These are phyloP conservation scores for Drosophila littoralis DNA, from an alignment of 1,140 invertebrate genomes.

Conservation along the genomic window DNA sequence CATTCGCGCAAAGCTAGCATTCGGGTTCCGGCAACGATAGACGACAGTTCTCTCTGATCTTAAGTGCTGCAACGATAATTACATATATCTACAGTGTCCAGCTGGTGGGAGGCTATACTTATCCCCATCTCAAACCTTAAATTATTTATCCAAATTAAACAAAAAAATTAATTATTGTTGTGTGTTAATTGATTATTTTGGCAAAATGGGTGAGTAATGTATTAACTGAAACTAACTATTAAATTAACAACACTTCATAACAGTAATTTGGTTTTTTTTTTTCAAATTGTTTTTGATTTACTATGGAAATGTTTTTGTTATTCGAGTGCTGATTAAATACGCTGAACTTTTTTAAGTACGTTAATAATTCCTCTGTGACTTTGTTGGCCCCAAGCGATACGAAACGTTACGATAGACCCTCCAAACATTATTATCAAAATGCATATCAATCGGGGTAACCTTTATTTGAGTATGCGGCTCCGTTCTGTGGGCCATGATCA, in stretches of 20 bases:
- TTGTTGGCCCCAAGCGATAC: background rate
- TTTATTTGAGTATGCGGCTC: conserved; percentile 5
- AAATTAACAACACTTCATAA: conserved; percentile 2
- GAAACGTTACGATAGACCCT: conserved; percentile 14
- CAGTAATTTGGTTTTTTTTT: conserved; percentile 6
- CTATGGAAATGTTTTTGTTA: conserved; percentile 12
- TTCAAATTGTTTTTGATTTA: too few relatives aligned
- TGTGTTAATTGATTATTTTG: conserved; percentile 54
- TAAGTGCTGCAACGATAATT: background rate
- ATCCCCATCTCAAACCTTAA: background rate
- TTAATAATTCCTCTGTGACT: conserved; percentile 33
- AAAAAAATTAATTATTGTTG: conserved; percentile 26
- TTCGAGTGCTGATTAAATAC: conserved; percentile 38
- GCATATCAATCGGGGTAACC: conserved; percentile 4
- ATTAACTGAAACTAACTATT: background rate
- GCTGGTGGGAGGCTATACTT: background rate
- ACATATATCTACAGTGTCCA: background rate
- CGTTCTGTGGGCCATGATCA: conserved; percentile 11
- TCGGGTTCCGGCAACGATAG: conserved; percentile 42
- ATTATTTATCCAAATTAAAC: background rate
- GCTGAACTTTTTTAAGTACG: conserved; percentile 9
- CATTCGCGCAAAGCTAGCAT: conserved; percentile 49
- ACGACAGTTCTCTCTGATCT: conserved; percentile 50
- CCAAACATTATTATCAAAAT: conserved; percentile 11
- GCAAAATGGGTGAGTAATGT: conserved; percentile 69